phyloP scores from a whole-genome alignment of 2,113 vertebrate species.

The Daubentonia madagascariensis region DNA sequence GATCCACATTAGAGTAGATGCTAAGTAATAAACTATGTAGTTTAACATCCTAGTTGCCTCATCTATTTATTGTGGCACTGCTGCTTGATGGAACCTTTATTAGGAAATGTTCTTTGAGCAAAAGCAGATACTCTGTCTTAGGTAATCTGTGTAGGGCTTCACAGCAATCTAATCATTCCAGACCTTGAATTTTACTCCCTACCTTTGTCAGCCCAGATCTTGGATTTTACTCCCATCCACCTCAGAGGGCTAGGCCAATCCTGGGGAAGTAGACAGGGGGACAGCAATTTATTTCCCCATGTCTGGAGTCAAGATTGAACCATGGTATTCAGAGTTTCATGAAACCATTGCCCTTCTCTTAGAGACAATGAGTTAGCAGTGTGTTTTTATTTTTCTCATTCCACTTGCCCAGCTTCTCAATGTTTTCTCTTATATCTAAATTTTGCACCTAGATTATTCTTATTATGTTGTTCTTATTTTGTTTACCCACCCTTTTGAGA shows the following conservation, averaged over 20 bases:
- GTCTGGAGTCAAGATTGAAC: not conserved
- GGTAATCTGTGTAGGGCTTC: not conserved
- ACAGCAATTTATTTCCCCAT: not conserved
- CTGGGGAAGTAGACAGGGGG: not conserved
- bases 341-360: not conserved
- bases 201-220: not conserved
- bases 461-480: not conserved
- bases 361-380: not conserved
- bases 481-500: not conserved
- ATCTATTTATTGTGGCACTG: not conserved
- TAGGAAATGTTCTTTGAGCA: not conserved
- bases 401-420: not conserved
- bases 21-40: not conserved
- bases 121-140: not conserved
- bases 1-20: not conserved
- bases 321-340: not conserved
- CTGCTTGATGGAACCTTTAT: not conserved
- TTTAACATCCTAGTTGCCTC: not conserved
- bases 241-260: not conserved
- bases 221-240: not conserved
- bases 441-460: not conserved
- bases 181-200: not conserved
- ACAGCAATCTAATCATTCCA: not conserved
- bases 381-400: not conserved
- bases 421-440: not conserved